phyloP scores from a whole-genome alignment of 2,888 invertebrate species.

The Epirrhoe tristata region DNA sequence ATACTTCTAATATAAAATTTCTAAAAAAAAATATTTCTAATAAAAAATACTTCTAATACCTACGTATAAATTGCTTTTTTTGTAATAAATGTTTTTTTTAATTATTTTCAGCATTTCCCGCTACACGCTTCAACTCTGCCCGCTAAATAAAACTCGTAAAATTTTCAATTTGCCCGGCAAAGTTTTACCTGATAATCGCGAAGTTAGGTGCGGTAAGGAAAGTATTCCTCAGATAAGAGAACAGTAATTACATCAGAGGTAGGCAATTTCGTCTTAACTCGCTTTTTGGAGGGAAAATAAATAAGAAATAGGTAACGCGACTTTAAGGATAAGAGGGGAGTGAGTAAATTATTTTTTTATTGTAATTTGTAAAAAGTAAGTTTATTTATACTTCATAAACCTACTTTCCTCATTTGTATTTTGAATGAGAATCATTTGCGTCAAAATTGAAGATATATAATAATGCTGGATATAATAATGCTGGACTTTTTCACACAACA shows the following conservation, averaged over 20 bases:
- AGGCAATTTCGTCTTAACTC: constrained; percentile 53
- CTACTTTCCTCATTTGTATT: too few species aligned
- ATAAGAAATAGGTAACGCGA: constrained; percentile 9
- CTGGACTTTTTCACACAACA: too few species aligned
- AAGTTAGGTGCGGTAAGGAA: constrained; percentile 72
- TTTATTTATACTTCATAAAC: too few species aligned
- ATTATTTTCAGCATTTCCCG: constrained; percentile 6
- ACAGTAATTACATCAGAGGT: constrained; percentile 62
- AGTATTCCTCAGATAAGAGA: constrained; percentile 69
- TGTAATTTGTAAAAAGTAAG: too few species aligned
- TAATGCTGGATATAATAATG: too few species aligned
- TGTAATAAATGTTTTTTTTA: too few species aligned
- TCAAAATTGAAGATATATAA: too few species aligned
- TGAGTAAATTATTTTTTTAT: neutral
- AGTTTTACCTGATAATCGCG: constrained; percentile 83
- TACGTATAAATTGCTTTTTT: neutral
- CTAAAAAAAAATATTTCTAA: too few species aligned
- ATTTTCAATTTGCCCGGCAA: constrained; percentile 79
- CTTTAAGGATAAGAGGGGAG: neutral
- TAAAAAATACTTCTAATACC: too few species aligned
- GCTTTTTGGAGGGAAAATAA: constrained; percentile 27
- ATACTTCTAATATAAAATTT: too few species aligned
- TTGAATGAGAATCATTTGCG: too few species aligned
- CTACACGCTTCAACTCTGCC: constrained; percentile 39
- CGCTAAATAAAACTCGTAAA: constrained; percentile 64